Base-by-base conservation (phyloP, 2,113 vertebrate species). In the Ivindomyrus marchei region DNA sequence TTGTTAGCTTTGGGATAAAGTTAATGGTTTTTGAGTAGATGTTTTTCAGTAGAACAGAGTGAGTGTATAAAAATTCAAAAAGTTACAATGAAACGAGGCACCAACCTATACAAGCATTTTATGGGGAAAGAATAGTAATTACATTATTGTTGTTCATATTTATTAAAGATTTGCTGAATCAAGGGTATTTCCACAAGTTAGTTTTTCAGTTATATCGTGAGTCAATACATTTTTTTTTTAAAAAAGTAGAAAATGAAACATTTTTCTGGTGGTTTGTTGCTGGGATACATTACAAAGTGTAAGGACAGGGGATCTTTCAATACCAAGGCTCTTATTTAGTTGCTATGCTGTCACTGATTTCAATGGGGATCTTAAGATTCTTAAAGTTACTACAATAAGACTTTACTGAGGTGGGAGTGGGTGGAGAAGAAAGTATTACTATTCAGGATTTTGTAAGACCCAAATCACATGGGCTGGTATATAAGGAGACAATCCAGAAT, bases 211-310 rank as follows among this genome's bases (percentile, higher is more conserved):
- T 31, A 24, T 36, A 52, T 11, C 27, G 24, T 9, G n/a, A 17
- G 47, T 56, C 13, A 36, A 50, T 36, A 36, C 2, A 87, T 49
- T 11, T 49, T 87, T 87, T 50, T 3, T 39, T 39, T 1, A 36
- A 36, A 13, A 50, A 50, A 49, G 86, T 50, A 53, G 89, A 80
- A 52, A 83, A 31, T 66, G 24, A n/a, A 85, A 46, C 2, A 39
- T 77, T 39, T 87, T 52, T 53, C 3, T 47, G 46, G 49, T 87
- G 85, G n/a, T 52, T 52, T 90, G 85, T 90, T 90, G 89, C 85
- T 36, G 88, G 85, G 62, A 90, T 56, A 46, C 24, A 27, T 46
- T 85, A 89, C 42, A 9, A 87, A 50, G 27, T 46, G n/a, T 53
- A 45, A 87, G 52, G 62, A 77, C 27, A 90, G 53, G 31, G 39